These are phyloP conservation scores for Gobius niger DNA, from an alignment of 2,113 vertebrate species.

Conservation along the genomic window DNA sequence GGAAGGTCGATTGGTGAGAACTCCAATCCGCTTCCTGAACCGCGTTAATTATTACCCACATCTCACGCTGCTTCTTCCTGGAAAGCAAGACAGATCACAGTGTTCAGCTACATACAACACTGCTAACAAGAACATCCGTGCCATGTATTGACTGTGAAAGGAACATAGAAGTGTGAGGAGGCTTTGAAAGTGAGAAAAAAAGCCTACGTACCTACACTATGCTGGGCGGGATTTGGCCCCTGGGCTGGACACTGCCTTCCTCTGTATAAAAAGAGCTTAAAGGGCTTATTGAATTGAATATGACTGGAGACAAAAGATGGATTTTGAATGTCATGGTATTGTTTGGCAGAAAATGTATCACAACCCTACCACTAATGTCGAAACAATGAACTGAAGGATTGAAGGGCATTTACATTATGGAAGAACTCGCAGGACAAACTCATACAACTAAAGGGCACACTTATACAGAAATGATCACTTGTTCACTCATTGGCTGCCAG, in stretches of 20 bases:
- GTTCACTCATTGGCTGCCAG: too few species aligned
- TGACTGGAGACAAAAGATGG: too few species aligned
- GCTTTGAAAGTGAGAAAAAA: neutral
- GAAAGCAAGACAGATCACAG: neutral
- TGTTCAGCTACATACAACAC: neutral
- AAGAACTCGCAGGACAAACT: too few species aligned
- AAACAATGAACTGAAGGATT: too few species aligned
- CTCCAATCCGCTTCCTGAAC: slow-evolving; percentile 8
- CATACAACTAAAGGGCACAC: too few species aligned
- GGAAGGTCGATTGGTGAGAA: slow-evolving; percentile 32
- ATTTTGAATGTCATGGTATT: too few species aligned
- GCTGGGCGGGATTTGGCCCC: neutral
- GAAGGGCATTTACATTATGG: too few species aligned
- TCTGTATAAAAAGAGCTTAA: neutral
- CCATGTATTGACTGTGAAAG: neutral
- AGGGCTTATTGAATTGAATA: too few species aligned
- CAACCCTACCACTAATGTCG: too few species aligned
- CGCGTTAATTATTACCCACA: neutral
- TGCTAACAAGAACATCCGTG: neutral
- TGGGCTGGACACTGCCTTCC: neutral
- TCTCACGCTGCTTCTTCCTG: neutral
- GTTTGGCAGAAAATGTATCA: too few species aligned
- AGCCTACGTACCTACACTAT: neutral
- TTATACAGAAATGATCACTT: too few species aligned
- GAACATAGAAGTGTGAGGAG: neutral